Evolutionary conservation across 2,797 vertebrate genomes (phyloP).

Genomic region (Parauchenoglanis ngamensis): DNA sequence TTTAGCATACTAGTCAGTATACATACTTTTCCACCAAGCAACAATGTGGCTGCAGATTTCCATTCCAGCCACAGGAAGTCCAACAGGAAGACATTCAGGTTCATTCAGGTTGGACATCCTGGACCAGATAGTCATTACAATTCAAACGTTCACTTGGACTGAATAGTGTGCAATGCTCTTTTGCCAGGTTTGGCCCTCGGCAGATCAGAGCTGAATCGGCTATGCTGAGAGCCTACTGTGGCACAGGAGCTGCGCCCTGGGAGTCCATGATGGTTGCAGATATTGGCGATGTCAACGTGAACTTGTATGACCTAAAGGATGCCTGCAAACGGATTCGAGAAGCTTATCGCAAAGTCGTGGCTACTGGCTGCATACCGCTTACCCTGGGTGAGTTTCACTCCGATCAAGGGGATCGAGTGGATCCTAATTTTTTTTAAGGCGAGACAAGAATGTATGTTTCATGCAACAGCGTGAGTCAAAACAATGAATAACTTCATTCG

Average conservation of each 20-base stretch:
- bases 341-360: constrained; percentile 75
- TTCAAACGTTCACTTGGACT: background rate
- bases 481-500: background rate
- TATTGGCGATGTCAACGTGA: constrained; percentile 86
- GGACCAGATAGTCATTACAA: background rate
- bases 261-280: constrained; percentile 87
- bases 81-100: background rate
- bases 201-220: constrained; percentile 86
- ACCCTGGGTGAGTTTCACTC: constrained; percentile 81
- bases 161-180: background rate
- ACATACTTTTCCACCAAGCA: background rate
- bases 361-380: constrained; percentile 81
- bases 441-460: background rate
- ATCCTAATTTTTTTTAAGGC: background rate
- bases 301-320: constrained; percentile 86
- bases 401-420: background rate
- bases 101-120: background rate
- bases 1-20: background rate
- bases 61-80: background rate
- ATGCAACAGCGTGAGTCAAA: background rate
- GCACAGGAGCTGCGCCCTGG: constrained; percentile 82
- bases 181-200: constrained; percentile 84
- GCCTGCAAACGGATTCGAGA: constrained; percentile 85
- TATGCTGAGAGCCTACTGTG: constrained; percentile 74
- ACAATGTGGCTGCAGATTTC: background rate